Base-by-base conservation (phyloP, 2,113 vertebrate genomes). In the Dasyurus viverrinus region DNA sequence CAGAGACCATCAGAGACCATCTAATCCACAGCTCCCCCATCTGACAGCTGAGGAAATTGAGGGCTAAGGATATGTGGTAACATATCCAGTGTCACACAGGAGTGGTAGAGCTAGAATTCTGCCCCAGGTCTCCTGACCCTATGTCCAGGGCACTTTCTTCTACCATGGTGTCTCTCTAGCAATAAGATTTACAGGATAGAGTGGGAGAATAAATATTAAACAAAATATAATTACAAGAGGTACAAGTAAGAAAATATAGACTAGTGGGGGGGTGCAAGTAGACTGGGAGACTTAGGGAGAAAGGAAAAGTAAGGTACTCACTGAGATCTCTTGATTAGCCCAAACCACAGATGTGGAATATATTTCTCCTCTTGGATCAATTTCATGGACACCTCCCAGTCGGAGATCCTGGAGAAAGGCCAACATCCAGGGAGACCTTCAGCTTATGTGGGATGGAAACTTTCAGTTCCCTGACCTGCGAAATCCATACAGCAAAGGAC, bases 311-410 rank as follows among this genome's bases (percentile, higher is more conserved):
- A 95, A 97, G 95, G 92, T 93, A 95, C 89, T 97, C 91, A 94
- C 89, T n/a, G 25, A 94, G 95, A 84, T 90, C 91, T 96, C 89
- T 84, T 97, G 91, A 97, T 97, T 94, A 97, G 97, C 90, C 94
- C 92, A 93, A 95, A 97, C 90, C 76, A 94, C 96, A 98, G 97
- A 96, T 96, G 97, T 42, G 93, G 57, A 97, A 95, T 91, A 94
- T 98, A 97, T 97, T 97, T 97, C 94, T 93, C 91, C 0, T 53
- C 95, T 96, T 97, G 95, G 94, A 97, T 96, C 97, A 98, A 97
- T 53, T 97, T 90, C 93, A 60, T 89, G 93, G 91, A 89, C 93
- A 97, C 92, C 97, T 97, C 92, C 89, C 53, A 95, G 92, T 92
- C 93, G 96, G 89, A 96, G 92, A 93, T 93, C 93, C 96, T 91